Evolutionary conservation across 2,888 invertebrate species (phyloP).

Genomic region (Epiblema foenella): DNA sequence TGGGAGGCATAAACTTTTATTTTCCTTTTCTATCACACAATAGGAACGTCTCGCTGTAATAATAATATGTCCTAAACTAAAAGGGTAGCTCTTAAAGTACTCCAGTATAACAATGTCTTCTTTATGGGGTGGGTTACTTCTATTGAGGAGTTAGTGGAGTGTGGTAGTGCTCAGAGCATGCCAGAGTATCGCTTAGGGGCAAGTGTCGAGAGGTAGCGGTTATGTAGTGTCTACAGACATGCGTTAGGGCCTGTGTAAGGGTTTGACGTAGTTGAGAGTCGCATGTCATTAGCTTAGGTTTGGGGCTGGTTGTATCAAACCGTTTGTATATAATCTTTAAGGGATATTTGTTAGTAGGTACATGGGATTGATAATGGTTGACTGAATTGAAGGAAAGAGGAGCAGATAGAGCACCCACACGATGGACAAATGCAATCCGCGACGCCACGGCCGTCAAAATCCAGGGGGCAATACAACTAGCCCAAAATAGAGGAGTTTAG

Average conservation of each 20-base stretch:
- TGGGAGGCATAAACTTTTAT: constrained; percentile 39
- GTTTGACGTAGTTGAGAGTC: not conserved
- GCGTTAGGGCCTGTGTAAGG: not conserved
- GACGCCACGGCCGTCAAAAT: no score
- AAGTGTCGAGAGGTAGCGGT: constrained; percentile 24
- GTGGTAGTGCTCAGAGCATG: constrained; percentile 55
- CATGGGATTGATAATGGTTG: no score
- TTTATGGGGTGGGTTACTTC: constrained; percentile 56
- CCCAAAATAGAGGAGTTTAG: no score
- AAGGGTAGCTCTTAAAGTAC: constrained; percentile 43
- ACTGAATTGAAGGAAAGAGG: no score
- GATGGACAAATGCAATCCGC: no score
- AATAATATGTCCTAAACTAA: constrained; percentile 44
- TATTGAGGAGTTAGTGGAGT: constrained; percentile 54
- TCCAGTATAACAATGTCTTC: constrained; percentile 50
- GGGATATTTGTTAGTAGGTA: no score
- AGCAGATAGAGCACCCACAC: no score
- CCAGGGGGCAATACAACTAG: no score
- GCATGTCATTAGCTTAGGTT: constrained; percentile 5
- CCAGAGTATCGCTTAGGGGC: constrained; percentile 41
- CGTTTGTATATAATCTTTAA: no score
- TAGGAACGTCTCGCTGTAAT: constrained; percentile 36
- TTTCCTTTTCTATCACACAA: constrained; percentile 41
- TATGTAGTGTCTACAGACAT: not conserved
- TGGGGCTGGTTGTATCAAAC: no score